A percentile compares a stretch with the other conserved stretches of the same genome.
Conservation (phyloP, 2,113 vertebrate genomes). For the Ivindomyrus marchei region DNA sequence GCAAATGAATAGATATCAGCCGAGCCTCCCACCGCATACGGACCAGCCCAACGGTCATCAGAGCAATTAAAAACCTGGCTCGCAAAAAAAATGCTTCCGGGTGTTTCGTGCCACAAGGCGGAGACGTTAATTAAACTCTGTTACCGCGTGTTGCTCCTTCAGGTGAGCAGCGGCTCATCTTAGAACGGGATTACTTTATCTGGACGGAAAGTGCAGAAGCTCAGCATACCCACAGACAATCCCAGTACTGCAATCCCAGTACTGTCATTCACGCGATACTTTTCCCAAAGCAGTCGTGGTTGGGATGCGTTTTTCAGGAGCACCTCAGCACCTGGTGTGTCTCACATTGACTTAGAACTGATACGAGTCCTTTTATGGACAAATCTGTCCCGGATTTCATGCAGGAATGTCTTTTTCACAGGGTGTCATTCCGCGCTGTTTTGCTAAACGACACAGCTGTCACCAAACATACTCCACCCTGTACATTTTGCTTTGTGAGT, state of each 20-base stretch:
- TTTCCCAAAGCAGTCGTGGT: background rate
- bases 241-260: background rate
- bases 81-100: background rate
- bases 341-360: background rate
- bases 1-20: conserved; percentile 13
- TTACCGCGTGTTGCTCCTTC: background rate
- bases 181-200: background rate
- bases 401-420: background rate
- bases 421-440: background rate
- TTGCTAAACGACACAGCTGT: background rate
- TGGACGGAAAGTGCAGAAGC: background rate
- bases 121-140: conserved; percentile 13
- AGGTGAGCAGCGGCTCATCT: background rate
- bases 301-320: background rate
- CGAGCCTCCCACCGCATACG: conserved; percentile 5
- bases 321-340: background rate
- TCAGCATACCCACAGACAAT: no score
- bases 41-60: background rate
- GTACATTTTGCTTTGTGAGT: background rate
- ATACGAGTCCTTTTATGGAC: background rate
- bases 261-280: background rate
- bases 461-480: background rate
- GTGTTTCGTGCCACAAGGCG: background rate
- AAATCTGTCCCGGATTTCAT: background rate
- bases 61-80: conserved; percentile 14